Evolutionary conservation across 2,797 vertebrate genomes (phyloP).

Genomic region (Champsocephalus gunnari): DNA sequence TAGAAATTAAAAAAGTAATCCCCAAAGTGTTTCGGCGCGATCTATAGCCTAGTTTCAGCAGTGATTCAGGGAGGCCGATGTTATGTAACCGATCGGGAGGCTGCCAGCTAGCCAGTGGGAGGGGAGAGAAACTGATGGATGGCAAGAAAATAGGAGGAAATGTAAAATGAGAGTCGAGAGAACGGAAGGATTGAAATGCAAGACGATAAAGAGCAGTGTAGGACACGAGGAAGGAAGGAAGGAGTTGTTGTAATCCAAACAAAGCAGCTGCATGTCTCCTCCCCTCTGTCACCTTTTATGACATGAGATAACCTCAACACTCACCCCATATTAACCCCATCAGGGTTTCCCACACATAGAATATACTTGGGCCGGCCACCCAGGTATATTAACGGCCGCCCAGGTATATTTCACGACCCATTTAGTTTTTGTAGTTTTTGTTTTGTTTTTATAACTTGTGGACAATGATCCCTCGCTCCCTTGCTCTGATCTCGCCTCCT

Average conservation of each 20-base stretch:
- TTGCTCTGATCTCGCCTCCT: too few relatives aligned
- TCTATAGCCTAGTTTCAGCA: slow-evolving; percentile 43
- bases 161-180: background rate
- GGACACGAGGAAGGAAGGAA: background rate
- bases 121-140: slow-evolving; percentile 48
- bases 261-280: too few relatives aligned
- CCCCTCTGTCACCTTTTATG: too few relatives aligned
- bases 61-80: slow-evolving; percentile 68
- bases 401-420: too few relatives aligned
- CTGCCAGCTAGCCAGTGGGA: slow-evolving; percentile 70
- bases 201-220: background rate
- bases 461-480: too few relatives aligned
- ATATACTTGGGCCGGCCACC: too few relatives aligned
- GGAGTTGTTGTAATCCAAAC: background rate
- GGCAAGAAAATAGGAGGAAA: slow-evolving; percentile 13
- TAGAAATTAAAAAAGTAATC: slow-evolving; percentile 21
- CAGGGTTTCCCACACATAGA: too few relatives aligned
- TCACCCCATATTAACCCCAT: too few relatives aligned
- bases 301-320: too few relatives aligned
- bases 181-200: background rate
- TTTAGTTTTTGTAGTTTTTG: too few relatives aligned
- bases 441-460: too few relatives aligned
- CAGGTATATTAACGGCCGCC: too few relatives aligned
- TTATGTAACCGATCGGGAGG: slow-evolving; percentile 71
- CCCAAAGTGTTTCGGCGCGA: slow-evolving; percentile 33